Evolutionary conservation across 2,113 vertebrate species (phyloP).

Genomic region (Dromiciops gliroides): DNA sequence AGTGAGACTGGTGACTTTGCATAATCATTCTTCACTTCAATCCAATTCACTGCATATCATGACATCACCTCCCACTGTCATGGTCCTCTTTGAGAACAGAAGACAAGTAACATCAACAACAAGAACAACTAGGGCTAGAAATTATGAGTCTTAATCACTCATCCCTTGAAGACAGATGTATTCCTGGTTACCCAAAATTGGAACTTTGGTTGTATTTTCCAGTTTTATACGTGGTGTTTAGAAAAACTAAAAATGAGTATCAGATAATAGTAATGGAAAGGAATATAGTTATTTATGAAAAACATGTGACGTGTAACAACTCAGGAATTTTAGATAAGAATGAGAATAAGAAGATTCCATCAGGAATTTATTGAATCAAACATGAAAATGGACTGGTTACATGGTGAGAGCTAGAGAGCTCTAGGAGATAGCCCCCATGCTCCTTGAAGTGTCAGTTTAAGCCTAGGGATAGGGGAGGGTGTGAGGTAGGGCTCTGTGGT

Average conservation of each 20-base stretch:
- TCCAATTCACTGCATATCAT: too few relatives aligned
- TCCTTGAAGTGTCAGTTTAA: background rate
- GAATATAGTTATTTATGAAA: background rate
- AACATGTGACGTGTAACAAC: background rate
- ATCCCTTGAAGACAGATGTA: background rate
- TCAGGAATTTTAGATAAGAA: background rate
- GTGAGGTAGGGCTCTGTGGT: background rate
- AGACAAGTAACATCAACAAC: too few relatives aligned
- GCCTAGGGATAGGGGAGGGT: accelerated
- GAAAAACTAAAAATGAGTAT: background rate
- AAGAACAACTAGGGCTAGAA: background rate
- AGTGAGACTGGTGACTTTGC: too few relatives aligned
- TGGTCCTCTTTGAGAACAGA: too few relatives aligned
- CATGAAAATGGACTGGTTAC: background rate
- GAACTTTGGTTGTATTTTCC: background rate
- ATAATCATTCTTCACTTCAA: too few relatives aligned
- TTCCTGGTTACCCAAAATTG: background rate
- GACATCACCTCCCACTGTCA: too few relatives aligned
- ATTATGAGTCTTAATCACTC: background rate
- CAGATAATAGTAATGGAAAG: background rate
- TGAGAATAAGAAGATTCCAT: background rate
- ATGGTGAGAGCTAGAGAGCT: background rate
- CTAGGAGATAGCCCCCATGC: background rate
- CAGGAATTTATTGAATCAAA: background rate
- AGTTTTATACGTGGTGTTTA: background rate